A percentile compares a stretch with the other conserved stretches of the same genome.
Conservation (phyloP, 2,888 invertebrate genomes). For the Leptopterna dolabrata region DNA sequence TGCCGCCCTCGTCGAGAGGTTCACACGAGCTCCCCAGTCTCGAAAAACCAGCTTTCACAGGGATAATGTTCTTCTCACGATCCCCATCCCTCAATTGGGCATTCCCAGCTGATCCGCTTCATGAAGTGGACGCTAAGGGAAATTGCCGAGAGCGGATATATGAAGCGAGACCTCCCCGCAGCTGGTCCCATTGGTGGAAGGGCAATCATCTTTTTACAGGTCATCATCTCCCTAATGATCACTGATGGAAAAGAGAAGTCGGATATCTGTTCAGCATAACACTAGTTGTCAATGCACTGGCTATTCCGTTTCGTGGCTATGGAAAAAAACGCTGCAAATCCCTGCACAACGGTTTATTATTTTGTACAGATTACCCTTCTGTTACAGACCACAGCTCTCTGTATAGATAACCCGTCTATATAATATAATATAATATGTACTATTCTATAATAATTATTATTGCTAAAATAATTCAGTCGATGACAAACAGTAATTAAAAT, state of each 20-base stretch:
- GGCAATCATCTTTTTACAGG: conserved; percentile 25
- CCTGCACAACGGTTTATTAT: no score
- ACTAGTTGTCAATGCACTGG: no score
- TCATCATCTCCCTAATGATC: not conserved
- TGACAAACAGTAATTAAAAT: no score
- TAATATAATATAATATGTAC: no score
- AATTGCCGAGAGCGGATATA: not conserved
- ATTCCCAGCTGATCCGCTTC: not conserved
- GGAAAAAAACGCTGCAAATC: no score
- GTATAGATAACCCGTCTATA: no score
- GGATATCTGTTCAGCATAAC: not conserved
- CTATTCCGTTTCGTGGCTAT: no score
- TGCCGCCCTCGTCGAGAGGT: not conserved
- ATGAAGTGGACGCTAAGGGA: not conserved
- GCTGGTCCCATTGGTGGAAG: not conserved
- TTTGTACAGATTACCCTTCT: no score
- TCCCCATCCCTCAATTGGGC: not conserved
- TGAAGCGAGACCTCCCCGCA: not conserved
- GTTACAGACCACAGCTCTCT: no score
- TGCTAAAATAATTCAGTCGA: no score
- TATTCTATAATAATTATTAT: no score
- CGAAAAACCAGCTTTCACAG: not conserved
- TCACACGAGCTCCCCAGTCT: conserved; percentile 4
- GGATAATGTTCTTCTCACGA: not conserved
- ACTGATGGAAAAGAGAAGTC: not conserved